phyloP scores from a whole-genome alignment of 2,888 invertebrate genomes.

The Himalopsyche tibetana region DNA sequence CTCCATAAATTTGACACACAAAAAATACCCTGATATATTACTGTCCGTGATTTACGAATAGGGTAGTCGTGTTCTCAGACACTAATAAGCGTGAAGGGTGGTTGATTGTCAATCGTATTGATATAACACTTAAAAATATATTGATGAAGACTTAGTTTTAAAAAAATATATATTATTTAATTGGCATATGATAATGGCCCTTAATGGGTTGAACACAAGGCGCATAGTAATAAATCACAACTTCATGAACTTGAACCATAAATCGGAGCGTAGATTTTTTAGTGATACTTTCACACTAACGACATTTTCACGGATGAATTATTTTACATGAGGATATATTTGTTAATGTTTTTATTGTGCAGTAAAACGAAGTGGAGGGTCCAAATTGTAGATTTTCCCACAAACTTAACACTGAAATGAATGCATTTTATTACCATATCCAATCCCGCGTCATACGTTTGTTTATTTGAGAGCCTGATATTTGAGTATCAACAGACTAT shows the following conservation, averaged over 20 bases:
- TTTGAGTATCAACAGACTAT: too few relatives aligned
- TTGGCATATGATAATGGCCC: not conserved
- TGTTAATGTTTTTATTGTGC: constrained; percentile 8
- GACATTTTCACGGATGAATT: constrained; percentile 34
- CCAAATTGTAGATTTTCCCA: not conserved
- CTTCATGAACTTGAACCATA: constrained; percentile 3
- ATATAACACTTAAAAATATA: too few relatives aligned
- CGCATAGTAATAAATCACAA: constrained; percentile 1
- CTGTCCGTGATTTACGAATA: too few relatives aligned
- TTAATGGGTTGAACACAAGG: not conserved
- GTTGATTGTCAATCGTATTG: too few relatives aligned
- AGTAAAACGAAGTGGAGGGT: not conserved
- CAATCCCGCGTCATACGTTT: too few relatives aligned
- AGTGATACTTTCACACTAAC: not conserved
- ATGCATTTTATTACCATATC: too few relatives aligned
- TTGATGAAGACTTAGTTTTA: too few relatives aligned
- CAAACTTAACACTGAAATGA: not conserved
- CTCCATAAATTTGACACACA: too few relatives aligned
- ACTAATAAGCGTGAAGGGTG: too few relatives aligned
- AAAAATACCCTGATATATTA: too few relatives aligned
- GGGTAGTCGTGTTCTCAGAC: too few relatives aligned
- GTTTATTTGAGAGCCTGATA: too few relatives aligned
- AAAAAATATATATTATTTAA: not conserved
- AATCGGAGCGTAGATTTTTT: constrained; percentile 7
- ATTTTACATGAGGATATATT: not conserved